A percentile compares a stretch with the other conserved stretches of the same genome.
Evolutionary conservation across 1,140 invertebrate species (phyloP).

Genomic region (Anastrepha ludens): DNA sequence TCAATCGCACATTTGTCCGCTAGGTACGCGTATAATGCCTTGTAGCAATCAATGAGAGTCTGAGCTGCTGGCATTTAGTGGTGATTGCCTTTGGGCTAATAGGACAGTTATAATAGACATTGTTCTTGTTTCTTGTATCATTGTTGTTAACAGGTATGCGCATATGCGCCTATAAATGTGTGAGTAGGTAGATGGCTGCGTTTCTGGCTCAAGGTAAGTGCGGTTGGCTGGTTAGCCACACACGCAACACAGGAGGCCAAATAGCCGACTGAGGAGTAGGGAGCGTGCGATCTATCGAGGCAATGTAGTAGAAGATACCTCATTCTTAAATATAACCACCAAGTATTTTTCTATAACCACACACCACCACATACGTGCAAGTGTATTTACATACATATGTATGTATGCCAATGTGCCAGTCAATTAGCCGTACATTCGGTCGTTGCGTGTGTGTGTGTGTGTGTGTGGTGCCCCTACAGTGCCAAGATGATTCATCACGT

Average conservation of each 20-base stretch:
- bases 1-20: not conserved
- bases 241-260: not conserved
- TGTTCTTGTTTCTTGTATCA: not conserved
- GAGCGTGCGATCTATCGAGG: slow-evolving; percentile 21
- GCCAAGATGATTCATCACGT: slow-evolving; percentile 36
- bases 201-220: slow-evolving; percentile 44
- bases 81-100: slow-evolving; percentile 28
- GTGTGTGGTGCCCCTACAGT: not conserved
- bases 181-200: slow-evolving; percentile 18
- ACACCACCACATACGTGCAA: not conserved
- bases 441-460: not conserved
- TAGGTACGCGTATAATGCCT: not conserved
- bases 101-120: slow-evolving; percentile 12
- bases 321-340: not conserved
- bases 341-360: not conserved
- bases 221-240: not conserved
- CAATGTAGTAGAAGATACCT: not conserved
- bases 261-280: not conserved
- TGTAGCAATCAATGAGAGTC: not conserved
- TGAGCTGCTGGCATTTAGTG: slow-evolving; percentile 32
- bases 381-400: not conserved
- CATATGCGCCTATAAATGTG: not conserved
- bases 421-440: not conserved
- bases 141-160: not conserved
- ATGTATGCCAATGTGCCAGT: not conserved